phyloP scores from a whole-genome alignment of 2,113 vertebrate genomes.

The Murina feae region DNA sequence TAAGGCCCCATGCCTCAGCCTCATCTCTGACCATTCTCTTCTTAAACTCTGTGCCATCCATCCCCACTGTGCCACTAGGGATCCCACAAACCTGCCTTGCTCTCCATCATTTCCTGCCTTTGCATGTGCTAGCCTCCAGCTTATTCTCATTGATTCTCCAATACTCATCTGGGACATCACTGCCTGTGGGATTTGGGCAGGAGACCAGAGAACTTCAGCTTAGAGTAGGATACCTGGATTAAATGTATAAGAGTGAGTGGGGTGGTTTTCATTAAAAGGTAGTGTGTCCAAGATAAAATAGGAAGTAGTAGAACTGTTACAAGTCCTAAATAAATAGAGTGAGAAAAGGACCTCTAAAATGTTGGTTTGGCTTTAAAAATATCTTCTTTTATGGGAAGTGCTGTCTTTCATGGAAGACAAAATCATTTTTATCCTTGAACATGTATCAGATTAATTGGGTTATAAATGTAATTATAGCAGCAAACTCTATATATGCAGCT shows the following conservation, averaged over 20 bases:
- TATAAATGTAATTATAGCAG: background rate
- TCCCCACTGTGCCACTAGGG: too few relatives aligned
- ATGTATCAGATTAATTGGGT: background rate
- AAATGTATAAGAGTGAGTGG: background rate
- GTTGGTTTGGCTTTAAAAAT: slow-evolving; percentile 5
- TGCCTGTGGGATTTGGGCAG: background rate
- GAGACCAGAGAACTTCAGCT: background rate
- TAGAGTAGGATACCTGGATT: background rate
- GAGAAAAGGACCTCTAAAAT: background rate
- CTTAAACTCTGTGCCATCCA: background rate
- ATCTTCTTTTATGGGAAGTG: background rate
- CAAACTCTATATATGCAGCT: background rate
- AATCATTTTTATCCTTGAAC: background rate
- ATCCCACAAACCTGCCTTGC: background rate
- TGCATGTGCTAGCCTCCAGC: background rate
- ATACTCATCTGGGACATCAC: background rate
- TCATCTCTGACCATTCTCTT: background rate
- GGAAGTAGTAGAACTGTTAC: background rate
- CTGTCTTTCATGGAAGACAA: background rate
- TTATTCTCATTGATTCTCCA: background rate
- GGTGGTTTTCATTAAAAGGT: background rate
- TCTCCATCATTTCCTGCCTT: background rate
- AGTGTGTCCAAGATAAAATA: background rate
- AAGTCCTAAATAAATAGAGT: background rate
- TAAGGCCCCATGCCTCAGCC: background rate